Base-by-base conservation (phyloP, 2,113 vertebrate species). In the Daboia siamensis region DNA sequence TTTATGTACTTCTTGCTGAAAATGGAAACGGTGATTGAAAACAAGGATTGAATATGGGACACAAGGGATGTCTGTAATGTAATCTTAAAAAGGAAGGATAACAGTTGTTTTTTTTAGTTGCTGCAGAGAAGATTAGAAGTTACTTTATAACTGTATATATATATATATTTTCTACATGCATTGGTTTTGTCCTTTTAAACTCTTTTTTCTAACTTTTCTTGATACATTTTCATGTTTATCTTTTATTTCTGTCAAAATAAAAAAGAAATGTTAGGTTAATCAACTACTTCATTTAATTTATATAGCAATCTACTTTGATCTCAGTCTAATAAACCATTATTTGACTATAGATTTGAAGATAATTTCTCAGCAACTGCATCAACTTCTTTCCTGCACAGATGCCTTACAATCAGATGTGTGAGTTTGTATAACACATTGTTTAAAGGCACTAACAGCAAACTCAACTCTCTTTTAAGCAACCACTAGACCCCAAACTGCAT, bases 401-500 rank as follows among this genome's bases (percentile, higher is more conserved):
- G 54, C 84, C 13, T 8, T 26, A 92, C 24, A 24, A 90, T 74
- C 88, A 92, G 55, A 89, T 89, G 54, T 69, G 48, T 12, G 69
- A 85, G 57, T 59, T 61, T 92, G 46, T 24, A 86, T 48, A 48
- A 24, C 88, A 86, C 15, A 0, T 4, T 0, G 33, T 0, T 94
- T 59, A 95, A 91, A 15, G 0, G 59, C 1, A 44, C 51, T 3
- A 57, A 4, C 55, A 5, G 0, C 0, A 7, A 93, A 1, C 0
- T 17, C 29, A 0, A 0, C 0, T 7, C 29, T 57, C 13, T 87
- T 52, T 1, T 93, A 52, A 2, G 61, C 87, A 61, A 3, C 0
- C 0, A 23, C 48, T 0, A 24, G 4, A 61, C 20, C 1, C 44
- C 61, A 61, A 15, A n/a, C 5, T 1, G 0, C 23, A 0, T 12